Evolutionary conservation across 2,113 vertebrate genomes (phyloP), one percentile per base, ranked within the genome.

Genomic region (Pteruthius melanotis): DNA sequence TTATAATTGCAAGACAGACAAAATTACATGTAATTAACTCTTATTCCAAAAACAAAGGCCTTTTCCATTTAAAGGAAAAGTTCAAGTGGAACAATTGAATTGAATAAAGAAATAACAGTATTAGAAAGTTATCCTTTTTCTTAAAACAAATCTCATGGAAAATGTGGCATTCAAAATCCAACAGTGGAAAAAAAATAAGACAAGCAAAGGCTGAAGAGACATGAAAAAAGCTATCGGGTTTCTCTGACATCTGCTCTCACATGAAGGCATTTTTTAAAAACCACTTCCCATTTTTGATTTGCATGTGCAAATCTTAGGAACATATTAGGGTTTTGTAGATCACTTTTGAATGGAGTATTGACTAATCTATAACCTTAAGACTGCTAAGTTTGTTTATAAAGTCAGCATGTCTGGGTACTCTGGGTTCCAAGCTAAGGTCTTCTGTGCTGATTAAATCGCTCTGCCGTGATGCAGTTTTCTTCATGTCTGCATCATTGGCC

Each of bases 241-340:
- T 78, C 44, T 68, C 19, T 0, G 0, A 7, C 33, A 35, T 5
- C 1, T 26, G 11, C 7, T 78, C 27, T 66, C 1, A 5, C 66
- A 47, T 7, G 9, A 57, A 80, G 28, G 10, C 18, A 47, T 23
- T 6, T 79, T 85, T 71, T n/a, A 79, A 68, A 35, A 79, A 63
- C 5, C 7, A n/a, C 11, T 81, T 87, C 56, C 18, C 21, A 13
- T 15, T 64, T 89, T 72, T 28, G 5, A 15, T 31, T 77, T 74
- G 40, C 20, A 21, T 33, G 8, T 5, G 1, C 14, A 65, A 80
- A 77, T 54, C 59, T 74, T 61, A 39, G 52, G 68, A 72, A 74
- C 6, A 10, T 26, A 37, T 42, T 18, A 15, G 26, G 11, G 44
- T 37, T 52, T 13, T 15, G 6, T 45, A 27, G 13, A 61, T 37